Base-by-base conservation (phyloP, 1,140 invertebrate genomes). In the Antheraea mylitta region DNA sequence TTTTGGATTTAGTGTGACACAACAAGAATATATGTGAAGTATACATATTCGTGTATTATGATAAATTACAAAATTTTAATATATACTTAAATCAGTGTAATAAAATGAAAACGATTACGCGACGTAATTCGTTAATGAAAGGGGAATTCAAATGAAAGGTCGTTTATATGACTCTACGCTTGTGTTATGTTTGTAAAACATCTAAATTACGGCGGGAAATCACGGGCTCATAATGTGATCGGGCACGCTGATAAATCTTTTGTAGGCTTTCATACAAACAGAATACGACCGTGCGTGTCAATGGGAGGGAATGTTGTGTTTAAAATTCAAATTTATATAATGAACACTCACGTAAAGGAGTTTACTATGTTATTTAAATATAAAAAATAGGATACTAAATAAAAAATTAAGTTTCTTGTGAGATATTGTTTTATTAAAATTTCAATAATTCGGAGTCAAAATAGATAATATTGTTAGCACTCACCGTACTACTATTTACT, bases 151-250 rank as follows among this genome's bases (percentile, higher is more conserved):
- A 53, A 53, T 53, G 45, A 16, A n/a, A 53, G 45, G 45, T 53
- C 45, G 45, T 53, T 53, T 53, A 53, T 53, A 16, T 53, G 45
- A 53, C 45, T 53, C 45, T 53, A 53, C 11, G 45, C 45, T 53
- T 53, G 45, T n/a, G 45, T 53, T 53, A n/a, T 53, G 45, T 53
- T 53, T 53, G 45, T 53, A 16, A 11, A 53, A 13, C 45, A 53
- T 53, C 16, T 53, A 53, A 53, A 53, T 53, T 53, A 53, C 45
- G 4, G 11, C 45, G 16, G 45, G 11, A n/a, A 53, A 53, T 16
- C 16, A 53, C 16, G 45, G 45, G 16, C 16, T 16, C 45, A 53
- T 53, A 53, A 53, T 53, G 16, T n/a, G 45, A 53, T 53, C 45
- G 45, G 45, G 11, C 45, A 16, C 16, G 45, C 45, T 53, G 45